Percentiles rank a stretch among this genome's conserved stretches.
Evolutionary conservation across 2,888 invertebrate genomes (phyloP).

Genomic region (Diaphora mendica): DNA sequence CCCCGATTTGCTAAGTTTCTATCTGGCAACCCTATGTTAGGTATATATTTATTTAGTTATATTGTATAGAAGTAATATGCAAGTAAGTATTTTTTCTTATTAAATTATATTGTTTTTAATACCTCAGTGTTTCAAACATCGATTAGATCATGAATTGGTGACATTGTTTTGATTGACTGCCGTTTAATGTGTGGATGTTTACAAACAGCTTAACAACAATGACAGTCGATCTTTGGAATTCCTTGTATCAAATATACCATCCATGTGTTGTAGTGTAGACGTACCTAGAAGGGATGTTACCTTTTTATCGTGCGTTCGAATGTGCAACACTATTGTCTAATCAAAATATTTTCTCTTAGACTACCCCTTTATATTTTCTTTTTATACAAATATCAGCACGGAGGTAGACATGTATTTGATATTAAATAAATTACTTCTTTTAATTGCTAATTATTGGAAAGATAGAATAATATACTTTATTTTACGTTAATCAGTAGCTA

Average conservation of each 20-base stretch:
- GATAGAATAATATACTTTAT: background rate
- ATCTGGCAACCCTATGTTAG: no score
- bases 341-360: background rate
- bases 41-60: background rate
- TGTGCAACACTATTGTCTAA: background rate
- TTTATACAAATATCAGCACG: background rate
- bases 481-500: slow-evolving; percentile 2
- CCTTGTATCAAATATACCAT: background rate
- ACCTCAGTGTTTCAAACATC: background rate
- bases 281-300: background rate
- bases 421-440: background rate
- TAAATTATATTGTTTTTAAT: background rate
- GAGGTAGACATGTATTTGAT: no score
- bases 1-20: no score
- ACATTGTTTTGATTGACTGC: background rate
- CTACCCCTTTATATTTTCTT: background rate
- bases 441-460: background rate
- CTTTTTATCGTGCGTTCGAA: background rate
- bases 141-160: background rate
- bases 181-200: background rate
- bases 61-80: background rate
- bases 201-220: background rate
- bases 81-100: background rate
- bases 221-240: background rate
- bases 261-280: background rate